A percentile compares a stretch with the other conserved stretches of the same genome.
Evolutionary conservation across 2,797 vertebrate genomes (phyloP).

Genomic region (Diceros bicornis): DNA sequence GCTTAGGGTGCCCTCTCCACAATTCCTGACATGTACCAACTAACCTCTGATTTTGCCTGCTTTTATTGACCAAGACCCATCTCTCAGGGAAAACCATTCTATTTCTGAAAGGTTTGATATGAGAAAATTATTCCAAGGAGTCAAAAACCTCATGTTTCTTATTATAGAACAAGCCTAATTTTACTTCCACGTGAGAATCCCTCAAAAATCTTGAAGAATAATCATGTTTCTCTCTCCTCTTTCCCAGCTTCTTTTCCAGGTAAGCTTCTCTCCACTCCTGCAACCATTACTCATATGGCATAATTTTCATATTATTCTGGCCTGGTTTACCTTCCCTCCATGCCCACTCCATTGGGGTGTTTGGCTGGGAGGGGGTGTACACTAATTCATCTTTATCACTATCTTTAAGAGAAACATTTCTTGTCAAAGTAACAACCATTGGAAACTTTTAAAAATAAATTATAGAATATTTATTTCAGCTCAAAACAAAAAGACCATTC

Average conservation of each 20-base stretch:
- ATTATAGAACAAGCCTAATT: neutral
- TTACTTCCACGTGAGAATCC: neutral
- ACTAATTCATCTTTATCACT: neutral
- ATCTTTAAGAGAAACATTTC: constrained; percentile 33
- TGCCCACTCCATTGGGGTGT: neutral
- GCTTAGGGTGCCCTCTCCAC: neutral
- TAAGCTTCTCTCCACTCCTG: neutral
- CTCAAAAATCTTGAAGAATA: neutral
- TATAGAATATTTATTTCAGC: neutral
- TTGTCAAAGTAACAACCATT: constrained; percentile 24
- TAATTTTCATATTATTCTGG: neutral
- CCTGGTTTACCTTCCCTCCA: neutral
- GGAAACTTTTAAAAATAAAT: constrained; percentile 14
- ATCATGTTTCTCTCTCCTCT: neutral
- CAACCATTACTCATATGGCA: neutral
- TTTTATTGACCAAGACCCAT: neutral
- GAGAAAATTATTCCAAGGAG: constrained; percentile 12
- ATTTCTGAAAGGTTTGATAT: neutral
- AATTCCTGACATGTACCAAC: neutral
- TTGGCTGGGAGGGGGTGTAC: neutral
- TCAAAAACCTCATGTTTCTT: neutral
- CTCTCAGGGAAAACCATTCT: neutral
- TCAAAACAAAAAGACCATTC: constrained; percentile 46
- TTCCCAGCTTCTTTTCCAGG: neutral
- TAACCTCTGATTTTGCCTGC: neutral